Evolutionary conservation across 2,888 invertebrate species (phyloP).

Genomic region (Hecatera dysodea): DNA sequence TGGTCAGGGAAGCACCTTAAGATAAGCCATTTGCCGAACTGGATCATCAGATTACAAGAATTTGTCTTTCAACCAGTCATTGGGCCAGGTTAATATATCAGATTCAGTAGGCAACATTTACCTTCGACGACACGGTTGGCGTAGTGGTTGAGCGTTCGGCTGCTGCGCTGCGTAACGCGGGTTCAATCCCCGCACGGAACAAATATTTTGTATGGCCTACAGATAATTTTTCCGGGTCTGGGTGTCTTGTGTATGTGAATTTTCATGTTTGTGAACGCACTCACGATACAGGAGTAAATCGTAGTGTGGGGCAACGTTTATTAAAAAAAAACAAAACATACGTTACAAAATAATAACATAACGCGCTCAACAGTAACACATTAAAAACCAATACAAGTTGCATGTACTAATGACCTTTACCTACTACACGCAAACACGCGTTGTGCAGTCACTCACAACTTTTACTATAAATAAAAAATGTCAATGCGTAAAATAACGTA

Average conservation of each 20-base stretch:
- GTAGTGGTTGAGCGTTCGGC: too few species aligned
- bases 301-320: too few species aligned
- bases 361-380: background rate
- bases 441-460: conserved; percentile 37
- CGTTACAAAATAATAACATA: conserved; percentile 5
- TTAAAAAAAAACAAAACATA: background rate
- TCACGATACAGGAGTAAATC: too few species aligned
- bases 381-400: conserved; percentile 7
- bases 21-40: background rate
- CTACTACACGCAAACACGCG: conserved; percentile 36
- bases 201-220: too few species aligned
- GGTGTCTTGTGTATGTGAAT: too few species aligned
- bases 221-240: too few species aligned
- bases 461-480: conserved; percentile 54
- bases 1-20: too few species aligned
- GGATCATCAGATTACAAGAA: too few species aligned
- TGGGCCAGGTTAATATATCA: background rate
- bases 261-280: too few species aligned
- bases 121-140: too few species aligned
- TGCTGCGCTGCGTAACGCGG: too few species aligned
- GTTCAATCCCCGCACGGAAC: too few species aligned
- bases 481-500: conserved; percentile 46
- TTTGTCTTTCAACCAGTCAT: background rate
- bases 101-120: background rate
- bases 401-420: conserved; percentile 32